phyloP scores from a whole-genome alignment of 2,113 vertebrate genomes.

The Epinephelus moara region DNA sequence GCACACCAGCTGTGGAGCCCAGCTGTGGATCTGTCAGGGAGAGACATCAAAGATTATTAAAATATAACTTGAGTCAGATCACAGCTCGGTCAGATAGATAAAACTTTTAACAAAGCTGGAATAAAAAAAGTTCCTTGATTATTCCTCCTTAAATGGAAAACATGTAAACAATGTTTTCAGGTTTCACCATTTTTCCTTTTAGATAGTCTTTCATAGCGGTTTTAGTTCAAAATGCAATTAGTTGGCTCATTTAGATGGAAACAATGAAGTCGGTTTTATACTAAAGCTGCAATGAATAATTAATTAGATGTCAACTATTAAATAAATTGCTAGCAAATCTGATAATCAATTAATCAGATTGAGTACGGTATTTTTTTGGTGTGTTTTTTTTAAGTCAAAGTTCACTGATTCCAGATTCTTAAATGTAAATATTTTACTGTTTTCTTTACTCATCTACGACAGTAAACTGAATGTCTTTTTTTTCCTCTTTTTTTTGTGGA shows the following conservation, averaged over 20 bases:
- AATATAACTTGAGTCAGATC: background rate
- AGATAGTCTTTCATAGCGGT: background rate
- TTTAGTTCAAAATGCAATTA: background rate
- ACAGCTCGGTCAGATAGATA: constrained; percentile 4
- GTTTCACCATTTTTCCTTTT: background rate
- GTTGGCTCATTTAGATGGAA: background rate
- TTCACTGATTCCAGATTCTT: too few relatives aligned
- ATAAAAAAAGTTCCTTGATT: background rate
- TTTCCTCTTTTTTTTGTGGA: too few relatives aligned
- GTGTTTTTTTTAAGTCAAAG: too few relatives aligned
- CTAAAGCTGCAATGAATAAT: too few relatives aligned
- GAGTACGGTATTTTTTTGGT: too few relatives aligned
- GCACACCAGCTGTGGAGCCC: constrained; percentile 46
- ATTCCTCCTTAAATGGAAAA: background rate
- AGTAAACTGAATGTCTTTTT: too few relatives aligned
- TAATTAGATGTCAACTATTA: too few relatives aligned
- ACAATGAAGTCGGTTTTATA: background rate
- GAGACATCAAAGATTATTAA: background rate
- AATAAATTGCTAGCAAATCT: too few relatives aligned
- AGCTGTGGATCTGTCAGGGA: constrained; percentile 76
- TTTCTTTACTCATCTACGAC: too few relatives aligned
- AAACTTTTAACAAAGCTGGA: background rate
- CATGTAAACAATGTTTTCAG: background rate
- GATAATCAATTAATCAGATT: too few relatives aligned
- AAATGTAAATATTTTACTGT: too few relatives aligned